Conservation (phyloP, 2,113 vertebrate genomes). For the Emydocephalus ijimae region DNA sequence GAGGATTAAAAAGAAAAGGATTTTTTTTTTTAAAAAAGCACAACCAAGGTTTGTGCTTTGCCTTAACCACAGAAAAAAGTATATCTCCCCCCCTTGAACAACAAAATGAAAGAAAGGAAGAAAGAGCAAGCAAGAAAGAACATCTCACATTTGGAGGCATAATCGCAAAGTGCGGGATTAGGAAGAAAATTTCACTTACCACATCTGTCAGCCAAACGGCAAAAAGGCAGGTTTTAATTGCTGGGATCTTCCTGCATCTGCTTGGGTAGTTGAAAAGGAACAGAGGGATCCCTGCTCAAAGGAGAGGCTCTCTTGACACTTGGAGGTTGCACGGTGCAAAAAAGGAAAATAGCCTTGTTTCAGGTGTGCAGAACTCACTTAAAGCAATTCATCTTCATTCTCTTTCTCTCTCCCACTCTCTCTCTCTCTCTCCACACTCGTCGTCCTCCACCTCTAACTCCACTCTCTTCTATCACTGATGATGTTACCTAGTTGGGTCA, state of each 20-base stretch:
- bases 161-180: slow-evolving; percentile 21
- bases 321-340: neutral
- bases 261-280: slow-evolving; percentile 23
- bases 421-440: no score
- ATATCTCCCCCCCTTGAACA: neutral
- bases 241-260: slow-evolving; percentile 15
- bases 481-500: neutral
- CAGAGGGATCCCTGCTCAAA: neutral
- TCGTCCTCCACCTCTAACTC: no score
- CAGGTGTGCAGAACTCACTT: neutral
- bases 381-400: neutral
- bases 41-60: slow-evolving; percentile 13
- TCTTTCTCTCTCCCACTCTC: no score
- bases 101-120: neutral
- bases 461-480: no score
- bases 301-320: neutral
- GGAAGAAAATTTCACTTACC: slow-evolving; percentile 22
- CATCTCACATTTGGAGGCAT: neutral
- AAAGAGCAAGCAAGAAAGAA: neutral
- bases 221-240: slow-evolving; percentile 29
- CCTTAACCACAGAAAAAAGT: slow-evolving; percentile 14
- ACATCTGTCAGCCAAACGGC: slow-evolving; percentile 29
- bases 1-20: neutral
- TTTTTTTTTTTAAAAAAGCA: neutral
- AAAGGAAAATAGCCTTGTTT: neutral